Conservation (phyloP, 2,888 invertebrate genomes). For the Camptogramma bilineatum region DNA sequence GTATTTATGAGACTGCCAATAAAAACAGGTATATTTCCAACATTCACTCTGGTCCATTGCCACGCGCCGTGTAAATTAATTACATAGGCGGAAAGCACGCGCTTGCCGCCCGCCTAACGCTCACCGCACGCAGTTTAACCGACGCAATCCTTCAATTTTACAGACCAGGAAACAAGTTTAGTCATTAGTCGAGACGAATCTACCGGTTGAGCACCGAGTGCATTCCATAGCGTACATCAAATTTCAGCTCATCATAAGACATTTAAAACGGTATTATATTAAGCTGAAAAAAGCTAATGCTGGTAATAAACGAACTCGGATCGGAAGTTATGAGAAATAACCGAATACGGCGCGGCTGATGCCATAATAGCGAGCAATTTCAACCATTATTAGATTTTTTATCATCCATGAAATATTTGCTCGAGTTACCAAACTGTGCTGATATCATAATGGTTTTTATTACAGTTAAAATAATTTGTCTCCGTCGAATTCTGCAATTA, state of each 20-base stretch:
- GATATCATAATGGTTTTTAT: not conserved
- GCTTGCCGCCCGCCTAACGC: slow-evolving; percentile 56
- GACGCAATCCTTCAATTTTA: slow-evolving; percentile 35
- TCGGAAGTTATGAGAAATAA: slow-evolving; percentile 51
- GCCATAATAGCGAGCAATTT: slow-evolving; percentile 43
- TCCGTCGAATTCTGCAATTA: slow-evolving; percentile 39
- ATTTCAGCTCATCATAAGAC: slow-evolving; percentile 52
- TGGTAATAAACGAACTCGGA: slow-evolving; percentile 53
- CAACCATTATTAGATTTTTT: slow-evolving; percentile 37
- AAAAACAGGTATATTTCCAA: not conserved
- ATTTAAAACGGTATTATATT: slow-evolving; percentile 55
- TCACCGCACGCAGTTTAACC: slow-evolving; percentile 24
- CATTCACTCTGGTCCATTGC: slow-evolving; percentile 18
- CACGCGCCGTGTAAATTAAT: slow-evolving; percentile 58
- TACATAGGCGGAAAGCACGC: slow-evolving; percentile 45
- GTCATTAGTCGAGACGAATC: slow-evolving; percentile 45
- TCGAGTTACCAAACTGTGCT: slow-evolving; percentile 24
- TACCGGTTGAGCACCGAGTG: slow-evolving; percentile 24
- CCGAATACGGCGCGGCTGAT: slow-evolving; percentile 47
- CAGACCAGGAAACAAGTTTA: slow-evolving; percentile 33
- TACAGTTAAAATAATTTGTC: slow-evolving; percentile 23
- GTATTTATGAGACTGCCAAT: not conserved
- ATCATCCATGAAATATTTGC: slow-evolving; percentile 25
- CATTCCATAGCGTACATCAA: slow-evolving; percentile 53
- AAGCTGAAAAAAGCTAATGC: slow-evolving; percentile 54